These are phyloP conservation scores for Etheostoma cragini DNA, from an alignment of 2,113 vertebrate species.

Conservation along the genomic window DNA sequence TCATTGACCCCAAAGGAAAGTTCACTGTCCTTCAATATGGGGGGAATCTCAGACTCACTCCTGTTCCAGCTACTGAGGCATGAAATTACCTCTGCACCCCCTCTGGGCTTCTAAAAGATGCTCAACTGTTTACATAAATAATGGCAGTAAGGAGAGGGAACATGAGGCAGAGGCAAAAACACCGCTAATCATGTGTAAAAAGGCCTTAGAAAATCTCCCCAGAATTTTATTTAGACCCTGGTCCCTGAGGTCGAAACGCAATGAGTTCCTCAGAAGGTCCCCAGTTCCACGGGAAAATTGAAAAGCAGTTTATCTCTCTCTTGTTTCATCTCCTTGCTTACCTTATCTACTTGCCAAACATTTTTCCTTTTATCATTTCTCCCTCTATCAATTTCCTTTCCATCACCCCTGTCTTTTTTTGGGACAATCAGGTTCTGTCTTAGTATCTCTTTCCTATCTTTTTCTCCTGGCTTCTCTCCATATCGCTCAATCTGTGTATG, in stretches of 20 bases:
- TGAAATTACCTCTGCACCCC: conserved; percentile 72
- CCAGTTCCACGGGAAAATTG: too few relatives aligned
- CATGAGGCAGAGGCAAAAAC: conserved; percentile 10
- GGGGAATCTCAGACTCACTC: conserved; percentile 33
- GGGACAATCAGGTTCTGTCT: background rate
- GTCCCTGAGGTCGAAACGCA: too few relatives aligned
- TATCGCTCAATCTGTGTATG: background rate
- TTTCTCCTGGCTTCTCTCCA: background rate
- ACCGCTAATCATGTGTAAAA: conserved; percentile 15
- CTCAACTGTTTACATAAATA: conserved; percentile 29
- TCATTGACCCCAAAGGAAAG: background rate
- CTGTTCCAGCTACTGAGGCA: conserved; percentile 66
- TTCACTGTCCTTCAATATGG: conserved; percentile 28
- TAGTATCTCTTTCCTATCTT: background rate
- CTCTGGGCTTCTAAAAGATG: conserved; percentile 23
- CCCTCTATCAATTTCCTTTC: background rate
- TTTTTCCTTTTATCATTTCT: background rate
- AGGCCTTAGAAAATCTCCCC: too few relatives aligned
- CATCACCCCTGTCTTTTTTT: background rate
- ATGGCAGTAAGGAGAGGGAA: background rate
- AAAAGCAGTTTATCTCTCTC: background rate
- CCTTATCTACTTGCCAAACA: background rate
- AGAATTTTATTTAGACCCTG: too few relatives aligned
- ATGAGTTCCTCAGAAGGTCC: too few relatives aligned
- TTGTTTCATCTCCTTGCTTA: background rate